phyloP scores from a whole-genome alignment of 2,888 invertebrate genomes.

The Sinopyrophorus schimmeli region DNA sequence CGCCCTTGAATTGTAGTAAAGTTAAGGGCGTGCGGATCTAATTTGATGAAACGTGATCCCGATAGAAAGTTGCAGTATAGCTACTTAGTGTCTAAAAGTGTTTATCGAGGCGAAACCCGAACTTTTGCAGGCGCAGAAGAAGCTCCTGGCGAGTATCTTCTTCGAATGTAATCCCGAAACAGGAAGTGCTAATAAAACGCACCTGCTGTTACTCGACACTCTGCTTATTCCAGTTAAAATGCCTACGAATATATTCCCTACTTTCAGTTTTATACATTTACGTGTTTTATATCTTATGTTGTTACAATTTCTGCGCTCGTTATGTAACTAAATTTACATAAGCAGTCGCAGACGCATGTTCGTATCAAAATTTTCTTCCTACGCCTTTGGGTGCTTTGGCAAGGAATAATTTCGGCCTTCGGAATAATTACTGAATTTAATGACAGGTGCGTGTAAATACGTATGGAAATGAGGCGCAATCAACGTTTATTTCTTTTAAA shows the following conservation, averaged over 20 bases:
- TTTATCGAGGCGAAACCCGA: slow-evolving; percentile 26
- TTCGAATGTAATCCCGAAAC: slow-evolving; percentile 23
- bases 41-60: slow-evolving; percentile 26
- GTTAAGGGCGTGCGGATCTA: too few relatives aligned
- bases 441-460: slow-evolving; percentile 8
- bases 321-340: slow-evolving; percentile 12
- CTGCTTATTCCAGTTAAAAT: slow-evolving; percentile 15
- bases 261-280: slow-evolving; percentile 21
- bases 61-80: slow-evolving; percentile 19
- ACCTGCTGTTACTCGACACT: slow-evolving; percentile 28
- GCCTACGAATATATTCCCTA: slow-evolving; percentile 18
- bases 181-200: slow-evolving; percentile 28
- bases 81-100: slow-evolving; percentile 27
- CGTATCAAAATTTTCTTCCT: background rate
- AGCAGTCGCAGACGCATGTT: slow-evolving; percentile 6
- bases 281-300: slow-evolving; percentile 17
- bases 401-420: slow-evolving; percentile 3
- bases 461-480: slow-evolving; percentile 2
- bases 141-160: slow-evolving; percentile 21
- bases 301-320: slow-evolving; percentile 16
- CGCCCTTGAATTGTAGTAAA: background rate
- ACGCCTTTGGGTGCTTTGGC: background rate
- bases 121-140: slow-evolving; percentile 17
- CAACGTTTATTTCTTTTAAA: too few relatives aligned
- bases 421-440: slow-evolving; percentile 10